phyloP scores from a whole-genome alignment of 2,113 vertebrate species.

The Sylvietta virens region DNA sequence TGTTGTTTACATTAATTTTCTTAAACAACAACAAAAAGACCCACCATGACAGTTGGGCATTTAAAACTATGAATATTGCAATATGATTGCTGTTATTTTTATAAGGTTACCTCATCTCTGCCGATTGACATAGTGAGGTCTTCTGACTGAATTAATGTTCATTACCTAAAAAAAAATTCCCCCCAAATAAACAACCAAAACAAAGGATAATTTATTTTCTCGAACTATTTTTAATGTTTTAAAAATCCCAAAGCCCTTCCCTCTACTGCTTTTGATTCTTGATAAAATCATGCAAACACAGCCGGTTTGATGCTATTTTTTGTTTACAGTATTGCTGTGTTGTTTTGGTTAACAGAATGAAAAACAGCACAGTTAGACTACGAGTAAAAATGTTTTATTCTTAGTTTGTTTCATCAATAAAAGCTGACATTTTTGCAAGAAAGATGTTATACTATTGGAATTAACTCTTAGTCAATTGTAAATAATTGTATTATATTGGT shows the following conservation, averaged over 20 bases:
- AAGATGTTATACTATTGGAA: slow-evolving; percentile 82
- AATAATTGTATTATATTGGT: slow-evolving; percentile 84
- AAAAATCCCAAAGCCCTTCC: slow-evolving; percentile 14
- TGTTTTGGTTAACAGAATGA: slow-evolving; percentile 80
- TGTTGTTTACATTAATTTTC: neutral
- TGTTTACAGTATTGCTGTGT: slow-evolving; percentile 77
- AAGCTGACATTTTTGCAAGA: slow-evolving; percentile 77
- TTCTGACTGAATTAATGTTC: neutral
- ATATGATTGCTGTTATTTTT: neutral
- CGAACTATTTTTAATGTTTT: neutral
- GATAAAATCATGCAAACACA: slow-evolving; percentile 73
- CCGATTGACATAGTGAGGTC: neutral
- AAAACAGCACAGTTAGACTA: slow-evolving; percentile 73
- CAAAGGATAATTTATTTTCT: neutral
- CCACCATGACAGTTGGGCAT: neutral
- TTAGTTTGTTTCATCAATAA: slow-evolving; percentile 83
- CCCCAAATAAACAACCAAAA: neutral
- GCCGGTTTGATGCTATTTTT: slow-evolving; percentile 76
- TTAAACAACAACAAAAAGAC: neutral
- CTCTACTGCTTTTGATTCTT: slow-evolving; percentile 55
- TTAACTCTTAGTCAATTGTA: slow-evolving; percentile 85
- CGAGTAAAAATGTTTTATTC: slow-evolving; percentile 80
- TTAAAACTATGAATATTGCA: neutral
- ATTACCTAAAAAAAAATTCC: neutral
- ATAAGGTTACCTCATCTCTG: neutral